Base-by-base conservation (phyloP, 1,140 invertebrate genomes). In the Papilio polytes region DNA sequence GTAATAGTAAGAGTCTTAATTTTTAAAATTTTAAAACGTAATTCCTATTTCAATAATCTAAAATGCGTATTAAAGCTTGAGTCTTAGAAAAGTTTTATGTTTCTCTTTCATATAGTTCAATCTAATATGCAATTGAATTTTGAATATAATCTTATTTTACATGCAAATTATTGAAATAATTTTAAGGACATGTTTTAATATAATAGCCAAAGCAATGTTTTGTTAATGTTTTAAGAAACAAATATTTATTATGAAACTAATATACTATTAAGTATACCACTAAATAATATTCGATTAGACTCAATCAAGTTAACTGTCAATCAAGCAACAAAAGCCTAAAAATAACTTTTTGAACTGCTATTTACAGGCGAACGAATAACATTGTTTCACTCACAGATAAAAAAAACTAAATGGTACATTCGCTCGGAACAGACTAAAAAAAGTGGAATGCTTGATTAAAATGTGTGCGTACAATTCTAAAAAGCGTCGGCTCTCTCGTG, bases 391-490 rank as follows among this genome's bases (percentile, higher is more conserved):
- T 66, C 3, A 70, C n/a, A 59, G 56, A 18, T 79, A 80, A 85
- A 77, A 74, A 90, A 91, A 87, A 87, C 90, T 84, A 91, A 90
- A 88, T 85, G 82, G 83, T 84, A 84, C 85, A 80, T 81, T 82
- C 81, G 84, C 84, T 84, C 81, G 81, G 81, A 80, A 76, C 81
- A 70, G 78, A 80, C 80, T 86, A 89, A 90, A 90, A 92, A 92
- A 88, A 85, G 83, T 81, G 89, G 91, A 92, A 93, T 92, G 89
- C 88, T 89, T 90, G 90, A 92, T 94, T 92, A 92, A 92, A 92
- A 92, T 87, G 90, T 89, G 87, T 87, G 91, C 85, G 86, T 80
- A 83, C 83, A 80, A 84, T 88, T 87, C 85, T 85, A 80, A 81
- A 82, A 83, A 79, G 78, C 81, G 72, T 82, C 82, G 80, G 63